Evolutionary conservation across 2,113 vertebrate species (phyloP), one percentile per base, ranked within the genome.

Genomic region (Dromiciops gliroides): DNA sequence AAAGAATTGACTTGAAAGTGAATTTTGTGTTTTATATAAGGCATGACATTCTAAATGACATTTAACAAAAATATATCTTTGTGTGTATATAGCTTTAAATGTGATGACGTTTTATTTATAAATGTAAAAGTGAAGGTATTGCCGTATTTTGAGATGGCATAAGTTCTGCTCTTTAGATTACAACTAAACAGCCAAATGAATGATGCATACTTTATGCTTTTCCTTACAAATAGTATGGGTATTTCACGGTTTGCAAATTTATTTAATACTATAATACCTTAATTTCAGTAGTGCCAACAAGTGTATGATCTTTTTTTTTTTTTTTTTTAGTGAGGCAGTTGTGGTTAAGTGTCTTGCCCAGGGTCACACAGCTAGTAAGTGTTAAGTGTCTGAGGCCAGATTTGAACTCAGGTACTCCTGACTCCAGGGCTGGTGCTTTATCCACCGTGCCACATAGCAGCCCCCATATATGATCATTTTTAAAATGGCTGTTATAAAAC

Each of bases 401-500:
- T n/a, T n/a, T n/a, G n/a, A n/a, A n/a, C n/a, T n/a, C n/a, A n/a
- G n/a, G n/a, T n/a, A n/a, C n/a, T n/a, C n/a, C n/a, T n/a, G n/a
- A n/a, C n/a, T n/a, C n/a, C n/a, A n/a, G n/a, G n/a, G n/a, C n/a
- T n/a, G n/a, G n/a, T n/a, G n/a, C n/a, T n/a, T n/a, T n/a, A n/a
- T n/a, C n/a, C n/a, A n/a, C n/a, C n/a, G n/a, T n/a, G n/a, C n/a
- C n/a, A n/a, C n/a, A n/a, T n/a, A n/a, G n/a, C n/a, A n/a, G n/a
- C n/a, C n/a, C n/a, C n/a, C n/a, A 16, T 52, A 37, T 67, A 67
- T 37, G 31, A 67, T 14, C 12, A 67, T n/a, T 67, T 67, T 4
- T 52, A 93, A 96, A 83, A 2, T 31, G 91, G 51, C 49, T 37
- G n/a, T 50, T 89, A 51, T 51, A 89, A 92, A 92, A 47, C 48